Evolutionary conservation across 2,113 vertebrate genomes (phyloP).

Genomic region (Oplegnathus fasciatus): DNA sequence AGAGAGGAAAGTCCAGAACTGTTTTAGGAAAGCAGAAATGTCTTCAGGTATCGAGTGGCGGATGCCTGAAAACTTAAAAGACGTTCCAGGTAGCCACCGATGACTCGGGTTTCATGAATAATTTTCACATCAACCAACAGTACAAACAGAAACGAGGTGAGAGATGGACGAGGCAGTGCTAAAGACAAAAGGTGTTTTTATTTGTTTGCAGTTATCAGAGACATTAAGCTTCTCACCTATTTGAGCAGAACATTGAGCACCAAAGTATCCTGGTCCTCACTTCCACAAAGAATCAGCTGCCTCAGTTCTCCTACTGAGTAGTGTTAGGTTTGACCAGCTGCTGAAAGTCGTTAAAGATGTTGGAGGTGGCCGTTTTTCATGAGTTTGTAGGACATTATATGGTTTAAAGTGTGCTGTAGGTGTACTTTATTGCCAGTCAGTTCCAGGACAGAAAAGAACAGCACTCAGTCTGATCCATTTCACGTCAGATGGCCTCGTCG

Average conservation of each 20-base stretch:
- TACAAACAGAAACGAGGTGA: not conserved
- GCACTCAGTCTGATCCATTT: not conserved
- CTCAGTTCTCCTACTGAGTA: too few species aligned
- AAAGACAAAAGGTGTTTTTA: not conserved
- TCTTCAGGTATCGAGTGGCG: not conserved
- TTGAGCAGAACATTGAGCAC: not conserved
- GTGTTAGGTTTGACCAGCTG: too few species aligned
- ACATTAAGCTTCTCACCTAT: not conserved
- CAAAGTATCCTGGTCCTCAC: not conserved
- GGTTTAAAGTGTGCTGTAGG: not conserved
- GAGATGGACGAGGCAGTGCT: not conserved
- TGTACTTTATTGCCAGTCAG: not conserved
- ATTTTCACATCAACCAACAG: not conserved
- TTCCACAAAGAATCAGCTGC: not conserved
- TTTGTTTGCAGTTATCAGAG: not conserved
- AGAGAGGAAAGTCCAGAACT: not conserved
- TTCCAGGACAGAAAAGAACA: not conserved
- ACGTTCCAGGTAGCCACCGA: not conserved
- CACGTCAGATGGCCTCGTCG: not conserved
- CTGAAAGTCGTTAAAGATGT: not conserved
- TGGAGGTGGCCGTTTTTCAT: not conserved
- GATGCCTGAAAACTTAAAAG: not conserved
- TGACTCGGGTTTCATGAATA: not conserved
- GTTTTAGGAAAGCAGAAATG: not conserved
- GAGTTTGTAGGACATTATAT: not conserved